Conservation (phyloP, 2,888 invertebrate species). For the Lithosia quadra region DNA sequence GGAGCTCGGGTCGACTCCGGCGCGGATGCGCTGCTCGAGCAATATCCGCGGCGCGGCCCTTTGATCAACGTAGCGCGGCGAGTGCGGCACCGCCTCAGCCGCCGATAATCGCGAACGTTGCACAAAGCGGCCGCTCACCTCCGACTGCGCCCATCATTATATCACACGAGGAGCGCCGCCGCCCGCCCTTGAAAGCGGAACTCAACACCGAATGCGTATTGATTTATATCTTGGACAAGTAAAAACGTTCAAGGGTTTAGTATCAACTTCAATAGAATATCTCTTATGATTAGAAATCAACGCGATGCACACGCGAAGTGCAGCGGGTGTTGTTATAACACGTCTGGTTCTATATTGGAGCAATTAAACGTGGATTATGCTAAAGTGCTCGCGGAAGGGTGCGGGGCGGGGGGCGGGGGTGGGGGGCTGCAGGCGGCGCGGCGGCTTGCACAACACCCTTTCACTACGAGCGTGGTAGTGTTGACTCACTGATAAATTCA, state of each 20-base stretch:
- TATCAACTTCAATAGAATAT: background rate
- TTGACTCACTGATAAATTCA: conserved; percentile 37
- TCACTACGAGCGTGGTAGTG: conserved; percentile 46
- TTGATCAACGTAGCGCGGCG: conserved; percentile 2
- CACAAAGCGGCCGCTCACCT: conserved; percentile 5
- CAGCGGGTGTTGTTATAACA: background rate
- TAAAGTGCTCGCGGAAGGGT: conserved; percentile 8
- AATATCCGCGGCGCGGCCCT: background rate
- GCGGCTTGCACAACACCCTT: conserved; percentile 62
- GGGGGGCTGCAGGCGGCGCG: conserved; percentile 17
- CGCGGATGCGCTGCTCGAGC: background rate
- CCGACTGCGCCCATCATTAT: background rate
- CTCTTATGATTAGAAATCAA: background rate
- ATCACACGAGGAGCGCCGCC: background rate
- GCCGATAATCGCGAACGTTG: conserved; percentile 8
- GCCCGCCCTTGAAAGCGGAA: background rate
- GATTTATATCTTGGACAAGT: background rate
- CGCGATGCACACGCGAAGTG: background rate
- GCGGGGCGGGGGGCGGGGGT: conserved; percentile 6
- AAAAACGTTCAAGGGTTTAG: background rate
- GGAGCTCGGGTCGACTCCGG: background rate
- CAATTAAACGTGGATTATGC: conserved; percentile 14
- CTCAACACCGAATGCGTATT: background rate
- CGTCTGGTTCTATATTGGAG: conserved; percentile 8
- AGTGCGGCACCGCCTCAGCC: background rate